Percentiles rank a stretch among this genome's conserved stretches.
Conservation (phyloP, 2,888 invertebrate species). For the Sinodicranocentrus sp. region DNA sequence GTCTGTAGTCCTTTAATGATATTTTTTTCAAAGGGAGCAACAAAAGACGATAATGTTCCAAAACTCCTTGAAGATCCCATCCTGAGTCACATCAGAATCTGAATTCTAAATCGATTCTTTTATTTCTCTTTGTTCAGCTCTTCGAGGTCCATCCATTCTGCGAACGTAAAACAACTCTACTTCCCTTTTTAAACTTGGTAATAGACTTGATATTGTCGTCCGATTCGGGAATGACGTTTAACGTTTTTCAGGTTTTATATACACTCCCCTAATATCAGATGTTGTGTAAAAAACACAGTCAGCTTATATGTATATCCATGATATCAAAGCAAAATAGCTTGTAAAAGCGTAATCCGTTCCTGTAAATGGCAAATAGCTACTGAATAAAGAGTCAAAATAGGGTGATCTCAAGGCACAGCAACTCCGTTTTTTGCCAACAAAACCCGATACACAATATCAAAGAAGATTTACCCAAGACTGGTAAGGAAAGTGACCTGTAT, state of each 20-base stretch:
- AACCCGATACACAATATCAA: conserved; percentile 26
- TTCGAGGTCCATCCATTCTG: conserved; percentile 50
- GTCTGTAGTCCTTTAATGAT: conserved; percentile 41
- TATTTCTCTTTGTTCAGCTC: conserved; percentile 35
- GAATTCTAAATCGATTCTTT: conserved; percentile 54
- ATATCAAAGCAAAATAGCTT: conserved; percentile 39
- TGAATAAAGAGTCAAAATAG: conserved; percentile 6
- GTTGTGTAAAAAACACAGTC: neutral
- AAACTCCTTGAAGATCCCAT: conserved; percentile 40
- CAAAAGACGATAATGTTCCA: conserved; percentile 39
- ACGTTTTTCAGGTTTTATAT: neutral
- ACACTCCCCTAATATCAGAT: neutral
- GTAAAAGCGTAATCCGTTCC: conserved; percentile 39
- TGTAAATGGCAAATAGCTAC: conserved; percentile 46
- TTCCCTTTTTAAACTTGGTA: conserved; percentile 24
- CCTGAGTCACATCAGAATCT: conserved; percentile 49
- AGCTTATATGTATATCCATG: neutral
- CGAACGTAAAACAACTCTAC: conserved; percentile 16
- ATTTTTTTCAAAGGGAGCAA: conserved; percentile 28
- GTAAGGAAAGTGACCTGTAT: conserved; percentile 4
- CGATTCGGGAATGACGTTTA: conserved; percentile 2
- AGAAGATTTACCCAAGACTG: conserved; percentile 4
- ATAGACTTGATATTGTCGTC: conserved; percentile 13
- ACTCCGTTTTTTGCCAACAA: conserved; percentile 30
- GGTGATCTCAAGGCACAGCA: conserved; percentile 27